Evolutionary conservation across 2,113 vertebrate genomes (phyloP).

Genomic region (Corythoichthys intestinalis): DNA sequence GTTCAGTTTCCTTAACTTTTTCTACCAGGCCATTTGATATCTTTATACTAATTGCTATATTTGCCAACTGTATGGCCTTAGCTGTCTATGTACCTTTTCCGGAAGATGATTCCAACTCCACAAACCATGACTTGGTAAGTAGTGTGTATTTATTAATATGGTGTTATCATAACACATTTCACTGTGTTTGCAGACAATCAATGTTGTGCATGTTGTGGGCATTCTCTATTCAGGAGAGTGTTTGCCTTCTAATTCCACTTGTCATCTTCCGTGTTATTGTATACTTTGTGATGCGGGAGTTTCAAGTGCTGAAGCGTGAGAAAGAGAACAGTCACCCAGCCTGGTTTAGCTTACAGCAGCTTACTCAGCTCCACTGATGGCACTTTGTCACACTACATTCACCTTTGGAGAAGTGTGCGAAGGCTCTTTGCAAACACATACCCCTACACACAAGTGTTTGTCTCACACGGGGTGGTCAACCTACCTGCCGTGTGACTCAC

Average conservation of each 20-base stretch:
- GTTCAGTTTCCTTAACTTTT: constrained; percentile 78
- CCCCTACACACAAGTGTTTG: constrained; percentile 1
- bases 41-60: constrained; percentile 99
- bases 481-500: constrained; percentile 7
- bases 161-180: not conserved
- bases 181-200: not conserved
- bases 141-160: not conserved
- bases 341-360: constrained; percentile 7
- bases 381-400: constrained; percentile 8
- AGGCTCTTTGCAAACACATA: not conserved
- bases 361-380: constrained; percentile 8
- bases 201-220: not conserved
- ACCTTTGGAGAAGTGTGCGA: constrained; percentile 4
- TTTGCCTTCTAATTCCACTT: constrained; percentile 1
- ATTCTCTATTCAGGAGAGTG: not conserved
- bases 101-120: constrained; percentile 99
- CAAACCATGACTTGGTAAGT: constrained; percentile 99
- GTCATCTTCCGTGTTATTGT: not conserved
- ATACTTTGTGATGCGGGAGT: not conserved
- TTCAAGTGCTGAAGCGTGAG: constrained; percentile 4
- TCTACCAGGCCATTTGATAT: constrained; percentile 97
- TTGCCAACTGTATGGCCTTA: constrained; percentile 99
- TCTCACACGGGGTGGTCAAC: constrained; percentile 4
- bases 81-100: constrained; percentile 99
- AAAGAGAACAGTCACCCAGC: constrained; percentile 6